Evolutionary conservation across 1,140 invertebrate species (phyloP).

Genomic region (Drosophila parabipectinata): DNA sequence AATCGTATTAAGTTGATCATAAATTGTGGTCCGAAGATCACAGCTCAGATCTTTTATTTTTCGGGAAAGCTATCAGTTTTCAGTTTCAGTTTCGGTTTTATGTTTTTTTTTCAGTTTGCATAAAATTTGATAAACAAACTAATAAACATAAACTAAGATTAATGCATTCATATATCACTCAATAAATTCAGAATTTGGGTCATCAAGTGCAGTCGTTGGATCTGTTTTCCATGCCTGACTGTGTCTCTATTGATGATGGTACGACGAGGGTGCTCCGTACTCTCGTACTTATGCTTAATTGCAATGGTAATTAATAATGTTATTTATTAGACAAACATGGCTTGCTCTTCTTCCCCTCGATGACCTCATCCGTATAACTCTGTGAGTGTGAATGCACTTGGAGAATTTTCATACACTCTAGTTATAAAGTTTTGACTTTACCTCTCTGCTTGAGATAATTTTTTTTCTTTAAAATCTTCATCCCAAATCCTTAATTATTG

Average conservation of each 20-base stretch:
- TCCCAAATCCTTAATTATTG: not conserved
- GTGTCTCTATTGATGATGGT: conserved; percentile 20
- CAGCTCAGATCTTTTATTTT: conserved; percentile 41
- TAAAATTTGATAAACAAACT: conserved; percentile 65
- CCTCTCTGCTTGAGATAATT: too few species aligned
- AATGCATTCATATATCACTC: conserved; percentile 81
- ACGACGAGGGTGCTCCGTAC: conserved; percentile 33
- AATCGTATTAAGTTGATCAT: conserved; percentile 52
- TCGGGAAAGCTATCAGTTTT: conserved; percentile 24
- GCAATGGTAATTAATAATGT: conserved; percentile 83
- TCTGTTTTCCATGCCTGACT: conserved; percentile 16
- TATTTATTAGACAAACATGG: conserved; percentile 76
- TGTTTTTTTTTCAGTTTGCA: conserved; percentile 46
- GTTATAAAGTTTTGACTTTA: too few species aligned
- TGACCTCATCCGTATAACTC: conserved; percentile 70
- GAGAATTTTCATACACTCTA: conserved; percentile 1
- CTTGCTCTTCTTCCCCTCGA: conserved; percentile 57
- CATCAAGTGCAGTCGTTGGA: conserved; percentile 64
- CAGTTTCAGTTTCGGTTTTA: conserved; percentile 2
- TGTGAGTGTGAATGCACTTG: conserved; percentile 28
- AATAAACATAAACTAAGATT: conserved; percentile 80
- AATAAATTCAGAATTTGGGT: conserved; percentile 71
- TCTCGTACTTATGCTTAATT: conserved; percentile 79
- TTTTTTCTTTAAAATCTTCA: too few species aligned
- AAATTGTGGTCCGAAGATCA: conserved; percentile 51